phyloP scores from a whole-genome alignment of 2,113 vertebrate species.

The Carlito syrichta region DNA sequence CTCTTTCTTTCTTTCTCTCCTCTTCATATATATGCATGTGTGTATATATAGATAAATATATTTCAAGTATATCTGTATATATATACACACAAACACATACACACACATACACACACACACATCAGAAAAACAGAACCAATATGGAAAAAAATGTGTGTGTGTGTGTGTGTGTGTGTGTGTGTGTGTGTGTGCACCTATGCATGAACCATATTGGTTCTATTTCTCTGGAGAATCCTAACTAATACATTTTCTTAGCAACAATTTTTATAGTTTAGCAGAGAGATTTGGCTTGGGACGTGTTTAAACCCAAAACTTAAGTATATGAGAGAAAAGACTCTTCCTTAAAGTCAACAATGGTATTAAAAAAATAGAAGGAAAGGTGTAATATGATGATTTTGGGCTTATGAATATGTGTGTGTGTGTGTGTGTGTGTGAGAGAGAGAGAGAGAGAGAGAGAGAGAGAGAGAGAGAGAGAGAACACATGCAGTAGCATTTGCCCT shows the following conservation, averaged over 20 bases:
- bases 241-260: not conserved
- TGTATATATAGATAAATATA: not conserved
- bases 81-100: not conserved
- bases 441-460: no score
- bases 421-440: no score
- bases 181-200: not conserved
- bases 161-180: no score
- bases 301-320: not conserved
- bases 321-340: not conserved
- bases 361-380: not conserved
- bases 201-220: not conserved
- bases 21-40: not conserved
- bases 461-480: no score
- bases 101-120: not conserved
- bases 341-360: not conserved
- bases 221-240: not conserved
- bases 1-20: not conserved
- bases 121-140: not conserved
- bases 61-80: no score
- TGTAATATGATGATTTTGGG: not conserved
- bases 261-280: slow-evolving; percentile 4
- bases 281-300: not conserved
- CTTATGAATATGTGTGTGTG: not conserved
- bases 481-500: not conserved
- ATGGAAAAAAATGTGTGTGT: not conserved